phyloP scores from a whole-genome alignment of 2,113 vertebrate species.

The Cebidichthys violaceus region DNA sequence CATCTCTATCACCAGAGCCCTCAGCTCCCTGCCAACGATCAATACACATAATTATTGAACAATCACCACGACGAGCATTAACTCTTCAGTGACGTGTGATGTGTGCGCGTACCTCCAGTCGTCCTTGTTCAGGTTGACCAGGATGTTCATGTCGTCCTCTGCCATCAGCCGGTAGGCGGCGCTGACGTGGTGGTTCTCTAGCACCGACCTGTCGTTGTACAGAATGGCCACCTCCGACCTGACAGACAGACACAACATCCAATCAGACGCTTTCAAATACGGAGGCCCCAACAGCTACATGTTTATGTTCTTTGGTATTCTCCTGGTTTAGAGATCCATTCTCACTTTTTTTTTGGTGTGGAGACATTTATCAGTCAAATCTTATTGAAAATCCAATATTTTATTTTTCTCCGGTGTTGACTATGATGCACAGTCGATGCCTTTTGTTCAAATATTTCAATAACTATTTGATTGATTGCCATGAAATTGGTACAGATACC shows the following conservation, averaged over 20 bases:
- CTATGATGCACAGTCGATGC: too few relatives aligned
- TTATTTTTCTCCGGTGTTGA: too few relatives aligned
- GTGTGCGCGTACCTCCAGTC: conserved; percentile 91
- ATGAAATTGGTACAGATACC: too few relatives aligned
- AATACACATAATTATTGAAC: conserved; percentile 17
- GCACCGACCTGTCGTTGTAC: conserved; percentile 97
- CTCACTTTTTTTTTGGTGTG: too few relatives aligned
- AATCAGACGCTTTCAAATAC: conserved; percentile 3
- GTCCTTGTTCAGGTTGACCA: conserved; percentile 95
- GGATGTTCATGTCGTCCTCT: conserved; percentile 98
- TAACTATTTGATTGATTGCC: too few relatives aligned
- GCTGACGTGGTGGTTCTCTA: conserved; percentile 98
- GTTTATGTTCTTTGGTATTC: neutral
- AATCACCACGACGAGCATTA: neutral
- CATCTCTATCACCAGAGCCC: conserved; percentile 97
- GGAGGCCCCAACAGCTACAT: neutral
- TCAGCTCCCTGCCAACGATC: conserved; percentile 88
- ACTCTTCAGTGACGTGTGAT: neutral
- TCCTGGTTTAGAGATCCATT: neutral
- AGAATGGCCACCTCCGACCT: conserved; percentile 97
- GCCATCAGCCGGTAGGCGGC: conserved; percentile 98
- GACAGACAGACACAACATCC: conserved; percentile 15
- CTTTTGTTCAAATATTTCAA: too few relatives aligned
- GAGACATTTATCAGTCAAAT: too few relatives aligned
- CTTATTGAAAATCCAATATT: too few relatives aligned